These are phyloP conservation scores for Euspilapteryx auroguttella DNA, from an alignment of 2,888 invertebrate genomes.

Conservation along the genomic window DNA sequence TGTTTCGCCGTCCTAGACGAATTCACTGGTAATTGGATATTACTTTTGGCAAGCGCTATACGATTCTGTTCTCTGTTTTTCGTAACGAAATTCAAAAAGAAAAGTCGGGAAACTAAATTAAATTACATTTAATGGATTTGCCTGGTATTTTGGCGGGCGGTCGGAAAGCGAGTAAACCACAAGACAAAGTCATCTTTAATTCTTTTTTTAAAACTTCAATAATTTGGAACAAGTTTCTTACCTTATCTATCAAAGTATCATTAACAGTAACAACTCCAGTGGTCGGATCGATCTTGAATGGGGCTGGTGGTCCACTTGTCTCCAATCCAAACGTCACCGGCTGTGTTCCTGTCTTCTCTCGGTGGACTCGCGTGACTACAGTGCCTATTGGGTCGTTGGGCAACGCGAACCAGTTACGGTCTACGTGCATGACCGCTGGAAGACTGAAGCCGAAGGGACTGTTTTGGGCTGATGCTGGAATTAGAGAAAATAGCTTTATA, in stretches of 20 bases:
- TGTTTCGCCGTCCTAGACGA: no score
- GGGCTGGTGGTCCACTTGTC: constrained; percentile 60
- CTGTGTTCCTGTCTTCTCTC: constrained; percentile 67
- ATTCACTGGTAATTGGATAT: no score
- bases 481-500: constrained; percentile 7
- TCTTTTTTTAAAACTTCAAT: no score
- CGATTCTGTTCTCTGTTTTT: no score
- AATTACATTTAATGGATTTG: no score
- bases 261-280: constrained; percentile 81
- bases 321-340: constrained; percentile 71
- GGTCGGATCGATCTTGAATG: constrained; percentile 74
- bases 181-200: no score
- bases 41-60: no score
- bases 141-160: no score
- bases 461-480: constrained; percentile 48
- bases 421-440: constrained; percentile 71
- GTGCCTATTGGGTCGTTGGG: constrained; percentile 74
- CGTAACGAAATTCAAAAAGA: no score
- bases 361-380: constrained; percentile 69
- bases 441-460: constrained; percentile 52
- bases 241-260: constrained; percentile 74
- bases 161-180: no score
- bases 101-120: no score
- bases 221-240: no score
- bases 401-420: constrained; percentile 75